Base-by-base conservation (phyloP, 2,888 invertebrate species). In the Argyresthia goedartella region DNA sequence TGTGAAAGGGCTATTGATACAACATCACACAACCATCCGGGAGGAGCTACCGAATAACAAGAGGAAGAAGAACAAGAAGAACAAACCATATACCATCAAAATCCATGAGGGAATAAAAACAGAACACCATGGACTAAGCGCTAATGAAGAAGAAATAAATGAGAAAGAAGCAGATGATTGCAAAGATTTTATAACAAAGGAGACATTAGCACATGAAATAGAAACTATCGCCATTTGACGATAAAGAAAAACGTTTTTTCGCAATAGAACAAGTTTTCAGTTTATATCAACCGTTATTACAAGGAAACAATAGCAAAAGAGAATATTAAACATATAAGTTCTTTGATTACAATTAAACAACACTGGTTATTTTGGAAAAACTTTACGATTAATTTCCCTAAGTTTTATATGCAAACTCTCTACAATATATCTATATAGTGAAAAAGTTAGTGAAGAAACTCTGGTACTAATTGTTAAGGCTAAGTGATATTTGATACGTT, bases 261-360 rank as follows among this genome's bases (percentile, higher is more conserved):
- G 87, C 87, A 87, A 87, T 87, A 87, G 87, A 87, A 87, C 87
- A 85, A 87, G 87, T 87, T 87, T 87, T 87, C 78, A 73, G 77
- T 87, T 87, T 86, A 87, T 86, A 87, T 87, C 87, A 86, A 87
- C 81, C 81, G 82, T 87, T 87, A 85, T 87, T 84, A 86, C 75
- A 76, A 81, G 71, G 66, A 82, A 84, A 71, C 87, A 86, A 87
- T 87, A 87, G 87, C 82, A 87, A 86, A 82, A 84, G 86, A 73
- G 72, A 79, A 78, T 25, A 25, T 87, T 86, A 84, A 81, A 69
- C 66, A 70, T 81, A 81, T 84, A 55, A 72, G 78, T 87, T 86
- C 65, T 78, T 87, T 86, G 64, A 84, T 80, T 85, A 78, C 74
- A 79, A 82, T 86, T 86, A 86, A 86, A 87, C 86, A 85, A 86